Evolutionary conservation across 1,140 invertebrate species (phyloP).

Genomic region (Oncopeltus fasciatus): DNA sequence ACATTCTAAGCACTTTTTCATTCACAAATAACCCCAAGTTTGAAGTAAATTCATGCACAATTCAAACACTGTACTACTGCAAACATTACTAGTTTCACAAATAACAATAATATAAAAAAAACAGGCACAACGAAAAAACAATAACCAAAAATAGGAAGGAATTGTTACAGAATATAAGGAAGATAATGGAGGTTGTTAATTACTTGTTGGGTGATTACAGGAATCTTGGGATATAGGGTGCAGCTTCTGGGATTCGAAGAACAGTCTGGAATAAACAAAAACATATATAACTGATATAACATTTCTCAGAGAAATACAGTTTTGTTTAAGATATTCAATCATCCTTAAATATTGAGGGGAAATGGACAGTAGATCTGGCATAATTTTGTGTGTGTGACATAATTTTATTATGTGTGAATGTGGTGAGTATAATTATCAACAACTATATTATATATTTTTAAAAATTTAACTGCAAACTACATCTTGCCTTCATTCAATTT

Average conservation of each 20-base stretch:
- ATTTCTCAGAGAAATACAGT: background rate
- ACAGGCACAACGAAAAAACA: background rate
- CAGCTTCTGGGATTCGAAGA: background rate
- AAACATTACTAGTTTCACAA: background rate
- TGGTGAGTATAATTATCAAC: background rate
- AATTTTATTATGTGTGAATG: background rate
- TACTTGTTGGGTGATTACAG: background rate
- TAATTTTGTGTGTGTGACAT: background rate
- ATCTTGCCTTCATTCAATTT: too few relatives aligned
- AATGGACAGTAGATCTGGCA: background rate
- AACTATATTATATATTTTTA: too few relatives aligned
- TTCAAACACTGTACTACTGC: too few relatives aligned
- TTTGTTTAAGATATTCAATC: background rate
- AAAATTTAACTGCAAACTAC: too few relatives aligned
- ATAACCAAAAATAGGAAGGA: background rate
- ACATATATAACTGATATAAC: background rate
- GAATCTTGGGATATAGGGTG: background rate
- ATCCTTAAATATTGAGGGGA: background rate
- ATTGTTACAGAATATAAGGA: background rate
- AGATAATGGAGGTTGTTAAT: background rate
- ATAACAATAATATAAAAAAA: background rate
- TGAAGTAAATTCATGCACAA: too few relatives aligned
- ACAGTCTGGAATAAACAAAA: background rate
- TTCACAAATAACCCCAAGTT: too few relatives aligned
- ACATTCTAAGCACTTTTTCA: too few relatives aligned